A percentile compares a stretch with the other conserved stretches of the same genome.
Conservation (phyloP, 2,797 vertebrate species). For the Cheirogaleus major region DNA sequence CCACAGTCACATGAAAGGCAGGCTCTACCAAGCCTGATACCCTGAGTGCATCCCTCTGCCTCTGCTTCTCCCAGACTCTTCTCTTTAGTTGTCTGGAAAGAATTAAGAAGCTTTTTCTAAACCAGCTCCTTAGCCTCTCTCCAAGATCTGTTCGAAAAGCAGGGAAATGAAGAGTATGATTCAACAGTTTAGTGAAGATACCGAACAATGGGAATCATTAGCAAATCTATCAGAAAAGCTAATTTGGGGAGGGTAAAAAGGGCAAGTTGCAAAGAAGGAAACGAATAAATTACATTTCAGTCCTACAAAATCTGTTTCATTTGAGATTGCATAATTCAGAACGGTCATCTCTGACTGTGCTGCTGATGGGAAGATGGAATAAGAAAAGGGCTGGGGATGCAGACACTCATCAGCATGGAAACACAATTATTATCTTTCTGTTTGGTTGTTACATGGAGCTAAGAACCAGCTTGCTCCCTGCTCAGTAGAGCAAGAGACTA, state of each 20-base stretch:
- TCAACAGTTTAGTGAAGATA: constrained; percentile 77
- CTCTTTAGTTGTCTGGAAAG: constrained; percentile 2
- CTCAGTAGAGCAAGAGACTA: background rate
- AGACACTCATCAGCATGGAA: constrained; percentile 12
- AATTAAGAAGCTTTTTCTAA: constrained; percentile 71
- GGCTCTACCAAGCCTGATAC: background rate
- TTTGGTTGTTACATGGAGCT: background rate
- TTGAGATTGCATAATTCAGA: constrained; percentile 43
- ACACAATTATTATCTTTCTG: constrained; percentile 18
- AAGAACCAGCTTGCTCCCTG: background rate
- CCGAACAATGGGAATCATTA: constrained; percentile 78
- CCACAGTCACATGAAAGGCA: background rate
- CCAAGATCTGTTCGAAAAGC: constrained; percentile 54
- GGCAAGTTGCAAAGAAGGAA: constrained; percentile 74
- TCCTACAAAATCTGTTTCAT: constrained; percentile 61
- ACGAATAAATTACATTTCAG: constrained; percentile 70
- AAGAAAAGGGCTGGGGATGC: background rate
- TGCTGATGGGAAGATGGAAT: constrained; percentile 18
- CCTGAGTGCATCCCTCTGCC: background rate
- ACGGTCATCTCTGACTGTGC: constrained; percentile 51
- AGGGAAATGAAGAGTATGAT: constrained; percentile 69
- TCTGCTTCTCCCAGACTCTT: constrained; percentile 47
- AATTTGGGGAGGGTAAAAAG: constrained; percentile 70
- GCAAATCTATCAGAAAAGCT: constrained; percentile 74
- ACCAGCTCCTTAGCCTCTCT: constrained; percentile 65